Evolutionary conservation across 1,140 invertebrate genomes (phyloP).

Genomic region (Heliconius himera): DNA sequence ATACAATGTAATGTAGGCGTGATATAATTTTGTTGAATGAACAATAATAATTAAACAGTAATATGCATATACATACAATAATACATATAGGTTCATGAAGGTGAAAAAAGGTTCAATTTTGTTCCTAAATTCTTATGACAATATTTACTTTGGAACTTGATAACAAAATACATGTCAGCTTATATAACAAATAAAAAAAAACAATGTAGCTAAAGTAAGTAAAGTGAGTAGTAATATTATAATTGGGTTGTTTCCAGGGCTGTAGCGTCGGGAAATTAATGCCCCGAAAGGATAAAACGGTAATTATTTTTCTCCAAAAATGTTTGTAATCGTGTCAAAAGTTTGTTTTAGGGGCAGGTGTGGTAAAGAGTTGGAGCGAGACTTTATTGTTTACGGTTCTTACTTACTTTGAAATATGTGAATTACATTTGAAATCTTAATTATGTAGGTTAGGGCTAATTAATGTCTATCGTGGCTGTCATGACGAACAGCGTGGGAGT

Average conservation of each 20-base stretch:
- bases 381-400: constrained; percentile 32
- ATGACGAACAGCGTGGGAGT: too few relatives aligned
- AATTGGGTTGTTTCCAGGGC: constrained; percentile 69
- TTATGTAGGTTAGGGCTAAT: not conserved
- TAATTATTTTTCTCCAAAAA: constrained; percentile 75
- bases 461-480: too few relatives aligned
- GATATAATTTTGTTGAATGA: not conserved
- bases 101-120: not conserved
- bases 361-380: constrained; percentile 56
- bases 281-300: constrained; percentile 68
- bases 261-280: constrained; percentile 75
- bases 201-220: not conserved
- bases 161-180: not conserved
- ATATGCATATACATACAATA: not conserved
- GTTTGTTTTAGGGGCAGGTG: constrained; percentile 73
- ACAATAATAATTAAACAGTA: not conserved
- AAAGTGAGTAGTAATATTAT: constrained; percentile 62
- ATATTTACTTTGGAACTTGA: not conserved
- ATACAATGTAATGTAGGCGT: constrained; percentile 7
- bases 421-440: constrained; percentile 24
- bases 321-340: constrained; percentile 68
- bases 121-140: not conserved
- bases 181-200: not conserved
- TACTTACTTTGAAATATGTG: constrained; percentile 18
- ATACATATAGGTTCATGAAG: not conserved